Evolutionary conservation across 2,113 vertebrate genomes (phyloP).

Genomic region (Aegypius monachus): DNA sequence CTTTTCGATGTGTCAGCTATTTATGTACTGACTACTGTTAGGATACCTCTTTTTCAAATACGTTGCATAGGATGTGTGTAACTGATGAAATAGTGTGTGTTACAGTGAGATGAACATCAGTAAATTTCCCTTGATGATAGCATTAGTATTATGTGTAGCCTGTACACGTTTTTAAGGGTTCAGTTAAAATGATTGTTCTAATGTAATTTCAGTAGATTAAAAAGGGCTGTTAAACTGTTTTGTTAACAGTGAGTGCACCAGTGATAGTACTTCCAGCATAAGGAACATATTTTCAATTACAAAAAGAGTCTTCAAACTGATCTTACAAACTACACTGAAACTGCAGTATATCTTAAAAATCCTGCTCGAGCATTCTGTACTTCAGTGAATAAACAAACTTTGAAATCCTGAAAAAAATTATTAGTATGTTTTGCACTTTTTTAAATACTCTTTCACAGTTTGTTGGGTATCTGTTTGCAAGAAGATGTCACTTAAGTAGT

Average conservation of each 20-base stretch:
- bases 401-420: neutral
- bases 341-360: neutral
- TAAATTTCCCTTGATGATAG: neutral
- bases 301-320: neutral
- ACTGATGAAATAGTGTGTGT: neutral
- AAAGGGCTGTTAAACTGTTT: neutral
- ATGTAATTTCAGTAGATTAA: neutral
- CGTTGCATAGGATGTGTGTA: rapidly evolving
- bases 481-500: neutral
- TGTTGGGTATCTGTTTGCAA: neutral
- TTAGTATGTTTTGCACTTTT: neutral
- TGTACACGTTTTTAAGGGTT: neutral
- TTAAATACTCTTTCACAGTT: neutral
- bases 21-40: neutral
- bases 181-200: neutral
- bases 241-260: neutral
- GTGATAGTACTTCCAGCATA: neutral
- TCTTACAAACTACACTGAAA: neutral
- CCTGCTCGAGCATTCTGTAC: neutral
- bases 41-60: neutral
- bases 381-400: neutral
- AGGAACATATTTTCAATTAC: neutral
- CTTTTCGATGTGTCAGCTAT: neutral
- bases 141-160: neutral
- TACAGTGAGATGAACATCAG: rapidly evolving